Evolutionary conservation across 64 coral and sea anemone genomes (phyloP), one percentile per base, ranked within the genome.

Genomic region (Platygyra sinensis): DNA sequence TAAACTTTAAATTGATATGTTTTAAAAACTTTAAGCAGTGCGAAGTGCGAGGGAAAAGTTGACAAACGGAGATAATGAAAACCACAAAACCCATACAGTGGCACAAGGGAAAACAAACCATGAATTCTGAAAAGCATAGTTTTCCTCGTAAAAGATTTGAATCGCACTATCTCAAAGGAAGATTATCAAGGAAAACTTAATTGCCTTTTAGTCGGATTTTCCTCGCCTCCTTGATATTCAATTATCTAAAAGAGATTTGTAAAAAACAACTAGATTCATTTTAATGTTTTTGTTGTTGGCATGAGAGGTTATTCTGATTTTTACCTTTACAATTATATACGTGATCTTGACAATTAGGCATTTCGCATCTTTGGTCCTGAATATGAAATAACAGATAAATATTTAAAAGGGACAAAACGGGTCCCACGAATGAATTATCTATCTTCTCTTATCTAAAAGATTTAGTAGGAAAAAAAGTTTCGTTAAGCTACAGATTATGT

Each of bases 51-150:
- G n/a, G 39, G 10, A 20, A 77, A 24, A n/a, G 39, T 49, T 77
- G 65, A 69, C 65, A 69, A 67, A 67, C 63, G 63, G 15, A 42
- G 74, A 24, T 77, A 77, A 77, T 10, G 36, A 50, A 77, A 77
- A 50, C 74, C 74, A 51, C 74, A 77, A 50, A 24, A 24, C n/a
- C 74, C 36, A 10, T 50, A 77, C n/a, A n/a, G n/a, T 77, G 74
- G 5, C 17, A 24, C 52, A 17, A 52, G 15, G 75, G 4, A 54
- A 77, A 77, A n/a, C 19, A 52, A 50, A 39, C 22, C 4, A 7
- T 27, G n/a, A 69, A 28, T 69, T 69, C n/a, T 69, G 65, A 11
- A 11, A 5, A 25, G 25, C n/a, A n/a, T 24, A 69, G 65, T 24
- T 27, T 24, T 27, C 22, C 11, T n/a, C 22, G n/a, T 10, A 27